phyloP scores from a whole-genome alignment of 2,888 invertebrate genomes.

The Phalangium opilio region DNA sequence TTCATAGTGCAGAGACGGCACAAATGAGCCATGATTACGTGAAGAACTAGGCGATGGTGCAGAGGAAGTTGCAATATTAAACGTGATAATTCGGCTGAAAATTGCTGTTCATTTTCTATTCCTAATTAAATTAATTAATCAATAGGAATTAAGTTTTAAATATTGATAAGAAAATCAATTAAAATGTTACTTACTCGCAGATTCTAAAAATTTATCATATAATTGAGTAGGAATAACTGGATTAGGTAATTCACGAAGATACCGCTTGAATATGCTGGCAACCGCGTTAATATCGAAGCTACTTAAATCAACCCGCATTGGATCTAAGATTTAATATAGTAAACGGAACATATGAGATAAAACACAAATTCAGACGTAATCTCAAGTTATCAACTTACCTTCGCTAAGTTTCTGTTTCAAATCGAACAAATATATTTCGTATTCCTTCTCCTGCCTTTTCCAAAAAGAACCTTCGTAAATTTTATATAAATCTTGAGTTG shows the following conservation, averaged over 20 bases:
- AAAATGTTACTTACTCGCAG: slow-evolving; percentile 29
- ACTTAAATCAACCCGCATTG: slow-evolving; percentile 26
- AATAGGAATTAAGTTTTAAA: too few relatives aligned
- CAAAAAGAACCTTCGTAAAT: slow-evolving; percentile 35
- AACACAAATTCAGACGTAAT: neutral
- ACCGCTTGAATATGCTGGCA: slow-evolving; percentile 50
- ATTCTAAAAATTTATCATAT: slow-evolving; percentile 51
- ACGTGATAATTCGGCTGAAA: slow-evolving; percentile 38
- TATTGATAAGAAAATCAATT: neutral
- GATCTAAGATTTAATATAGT: slow-evolving; percentile 25
- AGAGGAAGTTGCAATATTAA: slow-evolving; percentile 45
- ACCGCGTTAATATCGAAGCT: slow-evolving; percentile 40
- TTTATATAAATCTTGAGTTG: slow-evolving; percentile 44
- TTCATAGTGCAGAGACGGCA: slow-evolving; percentile 53
- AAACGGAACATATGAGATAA: neutral
- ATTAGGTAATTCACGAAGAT: slow-evolving; percentile 54
- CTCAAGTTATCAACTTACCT: slow-evolving; percentile 9
- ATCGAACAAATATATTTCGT: too few relatives aligned
- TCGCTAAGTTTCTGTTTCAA: slow-evolving; percentile 29
- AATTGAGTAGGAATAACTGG: slow-evolving; percentile 56
- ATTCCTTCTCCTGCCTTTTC: too few relatives aligned
- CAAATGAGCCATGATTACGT: slow-evolving; percentile 51
- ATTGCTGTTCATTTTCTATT: slow-evolving; percentile 39
- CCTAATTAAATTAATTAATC: slow-evolving; percentile 5
- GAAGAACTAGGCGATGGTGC: slow-evolving; percentile 46